Evolutionary conservation across 2,797 vertebrate species (phyloP).

Genomic region (Nannoperca australis): DNA sequence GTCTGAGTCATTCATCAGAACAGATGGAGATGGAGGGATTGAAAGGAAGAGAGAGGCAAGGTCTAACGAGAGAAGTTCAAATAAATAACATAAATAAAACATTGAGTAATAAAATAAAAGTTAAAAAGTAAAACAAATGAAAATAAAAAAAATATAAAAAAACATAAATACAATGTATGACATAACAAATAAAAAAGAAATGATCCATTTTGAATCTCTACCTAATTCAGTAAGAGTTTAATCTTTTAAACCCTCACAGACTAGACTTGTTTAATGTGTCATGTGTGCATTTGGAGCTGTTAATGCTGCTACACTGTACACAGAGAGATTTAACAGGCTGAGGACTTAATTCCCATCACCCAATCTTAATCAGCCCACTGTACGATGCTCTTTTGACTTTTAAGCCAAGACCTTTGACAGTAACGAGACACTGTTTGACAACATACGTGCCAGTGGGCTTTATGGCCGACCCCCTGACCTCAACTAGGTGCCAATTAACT

Average conservation of each 20-base stretch:
- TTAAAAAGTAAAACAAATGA: background rate
- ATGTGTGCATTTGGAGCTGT: conserved; percentile 48
- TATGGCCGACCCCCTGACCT: conserved; percentile 78
- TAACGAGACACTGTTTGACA: conserved; percentile 85
- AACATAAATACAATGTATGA: conserved; percentile 6
- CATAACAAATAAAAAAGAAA: background rate
- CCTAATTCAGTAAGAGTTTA: conserved; percentile 8
- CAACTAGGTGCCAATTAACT: conserved; percentile 86
- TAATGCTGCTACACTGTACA: conserved; percentile 54
- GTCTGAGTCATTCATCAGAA: conserved; percentile 80
- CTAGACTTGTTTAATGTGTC: conserved; percentile 36
- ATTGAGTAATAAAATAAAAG: conserved; percentile 20
- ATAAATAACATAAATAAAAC: conserved; percentile 20
- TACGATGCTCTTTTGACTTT: conserved; percentile 79
- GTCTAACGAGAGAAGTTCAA: conserved; percentile 72
- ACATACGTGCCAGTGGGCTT: conserved; percentile 81
- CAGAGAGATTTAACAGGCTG: conserved; percentile 58
- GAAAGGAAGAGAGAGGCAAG: conserved; percentile 82
- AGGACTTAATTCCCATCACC: conserved; percentile 53
- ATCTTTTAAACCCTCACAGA: conserved; percentile 32
- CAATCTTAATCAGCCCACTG: conserved; percentile 67
- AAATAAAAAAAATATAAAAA: background rate
- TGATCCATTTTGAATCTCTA: background rate
- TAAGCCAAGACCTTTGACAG: conserved; percentile 79
- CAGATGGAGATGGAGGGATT: conserved; percentile 79